A percentile compares a stretch with the other conserved stretches of the same genome.
Conservation (phyloP, 2,888 invertebrate genomes). For the Nephrotoma guestfalica region DNA sequence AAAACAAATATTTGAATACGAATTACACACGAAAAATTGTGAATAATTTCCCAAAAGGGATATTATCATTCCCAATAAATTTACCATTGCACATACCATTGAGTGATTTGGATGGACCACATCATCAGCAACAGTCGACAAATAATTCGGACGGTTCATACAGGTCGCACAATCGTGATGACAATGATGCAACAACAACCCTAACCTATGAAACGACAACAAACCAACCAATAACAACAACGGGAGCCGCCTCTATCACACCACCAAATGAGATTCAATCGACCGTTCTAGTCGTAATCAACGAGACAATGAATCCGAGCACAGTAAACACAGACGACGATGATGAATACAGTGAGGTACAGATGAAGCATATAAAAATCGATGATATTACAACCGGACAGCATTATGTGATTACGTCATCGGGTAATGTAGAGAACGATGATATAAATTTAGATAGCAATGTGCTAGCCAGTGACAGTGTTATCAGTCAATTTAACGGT, state of each 20-base stretch:
- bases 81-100: constrained; percentile 10
- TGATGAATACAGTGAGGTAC: neutral
- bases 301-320: constrained; percentile 5
- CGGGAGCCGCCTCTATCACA: neutral
- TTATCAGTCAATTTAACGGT: constrained; percentile 11
- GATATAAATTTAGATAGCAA: constrained; percentile 6
- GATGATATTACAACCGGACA: constrained; percentile 12
- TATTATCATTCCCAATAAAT: constrained; percentile 13
- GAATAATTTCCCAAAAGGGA: constrained; percentile 9
- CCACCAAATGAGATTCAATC: neutral
- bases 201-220: neutral
- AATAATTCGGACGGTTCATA: neutral
- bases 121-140: neutral
- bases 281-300: constrained; percentile 5
- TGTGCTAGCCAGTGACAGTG: constrained; percentile 12
- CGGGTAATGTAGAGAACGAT: constrained; percentile 12
- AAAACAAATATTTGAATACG: neutral
- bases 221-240: neutral
- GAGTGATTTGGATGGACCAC: neutral
- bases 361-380: constrained; percentile 9
- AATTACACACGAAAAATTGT: constrained; percentile 1
- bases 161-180: neutral
- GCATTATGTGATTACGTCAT: constrained; percentile 15
- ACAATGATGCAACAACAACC: neutral
- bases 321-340: neutral